A percentile compares a stretch with the other conserved stretches of the same genome.
Conservation (phyloP, 1,140 invertebrate genomes). For the Aphidius ervi region DNA sequence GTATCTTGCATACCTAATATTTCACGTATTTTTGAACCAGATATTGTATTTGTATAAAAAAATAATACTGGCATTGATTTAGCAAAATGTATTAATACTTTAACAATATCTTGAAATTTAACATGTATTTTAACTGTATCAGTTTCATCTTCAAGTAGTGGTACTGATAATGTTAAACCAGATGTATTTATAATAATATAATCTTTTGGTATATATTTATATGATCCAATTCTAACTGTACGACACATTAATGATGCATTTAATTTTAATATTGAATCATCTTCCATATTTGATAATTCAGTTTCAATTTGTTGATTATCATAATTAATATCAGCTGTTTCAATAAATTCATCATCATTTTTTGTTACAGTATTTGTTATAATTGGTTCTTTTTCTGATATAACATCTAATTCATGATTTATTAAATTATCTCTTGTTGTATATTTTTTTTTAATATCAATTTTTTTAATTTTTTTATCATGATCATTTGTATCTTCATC, state of each 20-base stretch:
- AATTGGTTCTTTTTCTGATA: conserved; percentile 54
- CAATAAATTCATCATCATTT: conserved; percentile 39
- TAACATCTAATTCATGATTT: conserved; percentile 35
- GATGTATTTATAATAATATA: conserved; percentile 63
- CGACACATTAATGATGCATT: conserved; percentile 61
- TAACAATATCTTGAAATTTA: conserved; percentile 63
- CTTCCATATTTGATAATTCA: conserved; percentile 26
- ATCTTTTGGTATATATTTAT: conserved; percentile 67
- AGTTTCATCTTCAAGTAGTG: conserved; percentile 58
- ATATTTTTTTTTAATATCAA: conserved; percentile 15
- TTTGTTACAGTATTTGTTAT: conserved; percentile 42
- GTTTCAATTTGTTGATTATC: neutral
- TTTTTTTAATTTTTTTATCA: neutral
- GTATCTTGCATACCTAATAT: conserved; percentile 58
- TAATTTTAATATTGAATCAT: conserved; percentile 18
- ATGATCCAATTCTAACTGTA: conserved; percentile 72
- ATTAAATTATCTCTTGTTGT: conserved; percentile 21
- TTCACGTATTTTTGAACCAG: conserved; percentile 64
- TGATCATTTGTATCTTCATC: conserved; percentile 39
- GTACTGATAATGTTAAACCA: conserved; percentile 65
- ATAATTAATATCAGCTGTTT: neutral
- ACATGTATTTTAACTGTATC: conserved; percentile 59
- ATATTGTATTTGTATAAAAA: conserved; percentile 65
- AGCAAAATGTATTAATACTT: conserved; percentile 70
- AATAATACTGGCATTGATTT: conserved; percentile 72